phyloP scores from a whole-genome alignment of 2,113 vertebrate genomes.

The Pollachius pollachius region DNA sequence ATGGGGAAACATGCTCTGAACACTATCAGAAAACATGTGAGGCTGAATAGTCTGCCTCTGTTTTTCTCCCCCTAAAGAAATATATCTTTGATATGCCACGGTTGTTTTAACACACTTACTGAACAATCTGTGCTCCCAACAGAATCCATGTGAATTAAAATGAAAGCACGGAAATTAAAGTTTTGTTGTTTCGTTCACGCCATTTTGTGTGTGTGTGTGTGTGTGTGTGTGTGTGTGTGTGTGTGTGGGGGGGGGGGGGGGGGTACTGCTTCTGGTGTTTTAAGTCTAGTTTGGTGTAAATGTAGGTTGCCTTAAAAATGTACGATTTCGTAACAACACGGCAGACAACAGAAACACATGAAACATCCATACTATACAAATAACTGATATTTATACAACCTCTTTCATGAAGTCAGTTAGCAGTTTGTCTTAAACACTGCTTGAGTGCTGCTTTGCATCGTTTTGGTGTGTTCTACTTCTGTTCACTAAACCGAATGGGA shows the following conservation, averaged over 20 bases:
- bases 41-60: too few relatives aligned
- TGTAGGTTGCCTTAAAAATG: too few relatives aligned
- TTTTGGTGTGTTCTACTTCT: not conserved
- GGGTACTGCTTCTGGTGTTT: too few relatives aligned
- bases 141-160: too few relatives aligned
- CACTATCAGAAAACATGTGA: too few relatives aligned
- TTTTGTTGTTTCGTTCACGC: not conserved
- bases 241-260: not conserved
- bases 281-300: too few relatives aligned
- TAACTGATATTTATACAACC: not conserved
- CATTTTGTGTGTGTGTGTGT: not conserved
- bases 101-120: too few relatives aligned
- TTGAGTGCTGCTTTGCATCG: slow-evolving; percentile 7
- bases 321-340: slow-evolving; percentile 6
- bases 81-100: too few relatives aligned
- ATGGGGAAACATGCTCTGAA: slow-evolving; percentile 7
- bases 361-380: not conserved
- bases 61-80: too few relatives aligned
- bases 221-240: too few relatives aligned
- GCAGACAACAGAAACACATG: not conserved
- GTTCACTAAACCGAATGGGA: slow-evolving; percentile 46
- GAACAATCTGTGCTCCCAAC: too few relatives aligned
- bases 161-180: too few relatives aligned
- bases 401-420: not conserved
- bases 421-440: slow-evolving; percentile 4